Evolutionary conservation across 1,140 invertebrate species (phyloP), one percentile per base, ranked within the genome.

Genomic region (Rhopalosiphum padi): DNA sequence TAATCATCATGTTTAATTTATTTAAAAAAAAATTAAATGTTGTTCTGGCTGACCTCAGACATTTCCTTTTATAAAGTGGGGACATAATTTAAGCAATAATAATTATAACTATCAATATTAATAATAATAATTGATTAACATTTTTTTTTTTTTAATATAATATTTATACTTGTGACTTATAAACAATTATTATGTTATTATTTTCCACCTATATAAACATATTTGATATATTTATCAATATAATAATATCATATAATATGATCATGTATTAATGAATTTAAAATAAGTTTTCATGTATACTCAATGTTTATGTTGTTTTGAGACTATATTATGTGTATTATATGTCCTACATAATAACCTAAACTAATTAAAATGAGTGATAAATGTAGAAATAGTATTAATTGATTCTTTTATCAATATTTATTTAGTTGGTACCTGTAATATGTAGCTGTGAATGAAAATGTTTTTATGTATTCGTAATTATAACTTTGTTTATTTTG

Each of bases 401-500:
- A 68, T 90, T 60, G 55, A 43, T 90, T 68, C 4, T 90, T 90
- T 68, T 68, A n/a, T 90, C 53, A 60, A 90, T 68, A 68, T 90
- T 90, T 90, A 55, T 90, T 90, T 90, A 90, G 89, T 68, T 41
- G 60, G 37, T 90, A 90, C 25, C 68, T 60, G 25, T 68, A 90
- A 68, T 68, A 90, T 68, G 41, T 90, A 90, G 89, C 41, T 68
- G 37, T 90, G 89, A 90, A 90, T 43, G 89, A 43, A 90, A 43
- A 68, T 68, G 37, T 90, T 90, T 90, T 90, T 90, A 90, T 68
- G 37, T 68, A 43, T 43, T 68, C 25, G 15, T 90, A 43, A 90
- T 2, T 90, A 6, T 90, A 43, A 90, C 7, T 90, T 90, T 90
- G 55, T 60, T 46, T 90, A 60, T 43, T 90, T 60, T 90, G 51